phyloP scores from a whole-genome alignment of 2,113 vertebrate genomes.

The Prolemur simus region DNA sequence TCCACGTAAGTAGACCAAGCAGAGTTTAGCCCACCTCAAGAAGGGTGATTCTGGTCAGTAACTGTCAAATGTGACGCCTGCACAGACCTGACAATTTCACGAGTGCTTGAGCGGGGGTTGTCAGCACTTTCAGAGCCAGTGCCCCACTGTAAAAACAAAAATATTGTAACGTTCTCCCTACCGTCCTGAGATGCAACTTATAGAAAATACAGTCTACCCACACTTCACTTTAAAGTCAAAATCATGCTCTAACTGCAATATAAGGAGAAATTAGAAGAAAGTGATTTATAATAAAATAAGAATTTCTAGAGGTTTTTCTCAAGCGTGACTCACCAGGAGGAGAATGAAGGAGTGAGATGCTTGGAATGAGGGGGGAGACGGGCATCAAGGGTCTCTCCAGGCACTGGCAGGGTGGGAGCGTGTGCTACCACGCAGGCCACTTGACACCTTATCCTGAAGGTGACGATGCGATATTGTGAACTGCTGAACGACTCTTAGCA shows the following conservation, averaged over 20 bases:
- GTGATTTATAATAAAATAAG: background rate
- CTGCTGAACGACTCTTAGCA: background rate
- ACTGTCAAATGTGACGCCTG: background rate
- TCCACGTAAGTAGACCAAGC: background rate
- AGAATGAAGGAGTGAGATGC: background rate
- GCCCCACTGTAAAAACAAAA: background rate
- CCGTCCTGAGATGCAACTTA: background rate
- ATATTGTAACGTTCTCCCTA: background rate
- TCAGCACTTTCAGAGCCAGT: background rate
- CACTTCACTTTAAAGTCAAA: background rate
- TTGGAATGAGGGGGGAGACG: rapidly evolving
- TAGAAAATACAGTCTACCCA: background rate
- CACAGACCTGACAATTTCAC: background rate
- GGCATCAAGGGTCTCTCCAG: background rate
- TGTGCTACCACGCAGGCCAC: background rate
- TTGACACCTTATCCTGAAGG: background rate
- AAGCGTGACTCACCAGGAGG: background rate
- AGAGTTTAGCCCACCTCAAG: background rate
- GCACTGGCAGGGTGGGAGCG: background rate
- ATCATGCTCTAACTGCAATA: background rate
- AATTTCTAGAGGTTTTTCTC: background rate
- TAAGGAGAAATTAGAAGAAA: background rate
- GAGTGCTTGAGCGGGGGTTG: background rate
- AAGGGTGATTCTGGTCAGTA: background rate
- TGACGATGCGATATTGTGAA: background rate